Evolutionary conservation across 1,140 invertebrate genomes (phyloP), one percentile per base, ranked within the genome.

Genomic region (Diabrotica virgifera): DNA sequence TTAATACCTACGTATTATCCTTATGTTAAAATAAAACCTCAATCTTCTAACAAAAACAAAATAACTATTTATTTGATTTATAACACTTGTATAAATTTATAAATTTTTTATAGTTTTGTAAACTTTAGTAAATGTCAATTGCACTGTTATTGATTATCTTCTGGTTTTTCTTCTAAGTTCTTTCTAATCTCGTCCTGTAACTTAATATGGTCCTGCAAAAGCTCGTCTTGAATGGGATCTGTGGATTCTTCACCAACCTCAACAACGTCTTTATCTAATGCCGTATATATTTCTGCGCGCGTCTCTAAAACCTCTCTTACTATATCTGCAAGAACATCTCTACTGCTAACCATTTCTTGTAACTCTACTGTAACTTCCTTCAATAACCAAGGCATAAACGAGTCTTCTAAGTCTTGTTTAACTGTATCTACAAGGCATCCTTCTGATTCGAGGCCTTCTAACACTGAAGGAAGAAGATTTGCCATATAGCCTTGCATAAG

Each of bases 311-410:
- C 90, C 73, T 90, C 89, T 68, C 83, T 82, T 8, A 92, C 86
- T 11, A 92, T 90, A 73, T 90, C 90, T 86, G 76, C 46, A 14
- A 95, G 82, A 37, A 94, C 82, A 74, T 92, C 87, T 58, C 89
- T 83, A 63, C 90, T 92, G 67, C 89, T 87, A 55, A 93, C 85
- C 77, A 91, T 86, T 54, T 87, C 87, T 52, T 91, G 86, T 65
- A 95, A 84, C 79, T 95, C 90, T 61, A 85, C 81, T 46, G 88
- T 87, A 11, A 95, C 91, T 78, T 93, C 90, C 11, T 87, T 86
- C 79, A 92, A 87, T 65, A 96, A 80, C 93, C 93, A 95, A n/a
- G 92, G 91, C 83, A 94, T 88, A 77, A 94, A 90, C 53, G 86
- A 86, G 71, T 92, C 89, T 74, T 93, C 90, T 0, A 90, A 81